phyloP scores from a whole-genome alignment of 35 echinoderm and acorn worm species.

The Ophiothrix spiculata region DNA sequence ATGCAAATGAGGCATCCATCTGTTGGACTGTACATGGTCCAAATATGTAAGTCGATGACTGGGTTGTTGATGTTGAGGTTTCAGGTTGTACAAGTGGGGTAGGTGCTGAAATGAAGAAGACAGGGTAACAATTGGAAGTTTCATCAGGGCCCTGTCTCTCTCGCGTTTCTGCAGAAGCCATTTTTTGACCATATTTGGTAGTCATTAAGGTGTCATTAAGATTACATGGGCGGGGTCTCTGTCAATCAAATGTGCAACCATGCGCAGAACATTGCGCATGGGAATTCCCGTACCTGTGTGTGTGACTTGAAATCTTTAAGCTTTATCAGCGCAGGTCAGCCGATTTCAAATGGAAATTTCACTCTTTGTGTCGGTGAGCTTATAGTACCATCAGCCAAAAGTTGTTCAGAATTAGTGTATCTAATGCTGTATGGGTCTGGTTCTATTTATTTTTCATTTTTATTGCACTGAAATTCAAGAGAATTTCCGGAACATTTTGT shows the following conservation, averaged over 20 bases:
- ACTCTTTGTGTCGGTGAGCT: too few species aligned
- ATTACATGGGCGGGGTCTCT: neutral
- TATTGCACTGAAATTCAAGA: too few species aligned
- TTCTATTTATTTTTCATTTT: too few species aligned
- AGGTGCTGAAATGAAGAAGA: neutral
- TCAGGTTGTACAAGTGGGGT: neutral
- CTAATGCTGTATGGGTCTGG: too few species aligned
- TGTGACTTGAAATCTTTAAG: too few species aligned
- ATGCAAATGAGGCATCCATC: slow-evolving; percentile 73
- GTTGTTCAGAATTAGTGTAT: too few species aligned
- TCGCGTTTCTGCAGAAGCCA: too few species aligned
- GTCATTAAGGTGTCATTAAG: neutral
- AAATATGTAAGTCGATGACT: slow-evolving; percentile 34
- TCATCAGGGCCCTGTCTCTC: neutral
- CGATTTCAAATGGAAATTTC: too few species aligned
- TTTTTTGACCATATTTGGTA: neutral
- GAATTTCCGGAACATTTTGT: too few species aligned
- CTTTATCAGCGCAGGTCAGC: too few species aligned
- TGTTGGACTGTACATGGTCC: slow-evolving; percentile 55
- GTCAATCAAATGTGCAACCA: neutral
- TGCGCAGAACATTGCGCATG: neutral
- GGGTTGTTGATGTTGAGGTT: neutral
- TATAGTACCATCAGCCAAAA: too few species aligned
- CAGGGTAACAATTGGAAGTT: neutral
- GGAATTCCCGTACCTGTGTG: neutral